Evolutionary conservation across 2,797 vertebrate genomes (phyloP).

Genomic region (Sandelia bainsii): DNA sequence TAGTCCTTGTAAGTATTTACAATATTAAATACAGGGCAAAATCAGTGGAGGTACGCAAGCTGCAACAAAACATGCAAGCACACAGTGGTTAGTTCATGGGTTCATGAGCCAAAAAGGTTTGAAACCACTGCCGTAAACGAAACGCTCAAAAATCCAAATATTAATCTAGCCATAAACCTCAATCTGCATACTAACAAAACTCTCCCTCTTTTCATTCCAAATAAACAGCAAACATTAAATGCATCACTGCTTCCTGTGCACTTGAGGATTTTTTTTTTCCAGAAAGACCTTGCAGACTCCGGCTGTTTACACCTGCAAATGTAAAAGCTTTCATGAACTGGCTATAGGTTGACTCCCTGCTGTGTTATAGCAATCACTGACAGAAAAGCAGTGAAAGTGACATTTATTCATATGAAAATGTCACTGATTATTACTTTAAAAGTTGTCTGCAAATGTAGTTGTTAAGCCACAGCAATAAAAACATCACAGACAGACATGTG

Average conservation of each 20-base stretch:
- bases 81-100: background rate
- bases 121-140: background rate
- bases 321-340: constrained; percentile 72
- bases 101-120: background rate
- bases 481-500: constrained; percentile 8
- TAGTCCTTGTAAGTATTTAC: no score
- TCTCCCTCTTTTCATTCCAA: background rate
- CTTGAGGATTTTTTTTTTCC: background rate
- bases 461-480: constrained; percentile 42
- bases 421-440: constrained; percentile 72
- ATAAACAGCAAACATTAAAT: constrained; percentile 17
- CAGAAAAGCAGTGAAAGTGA: constrained; percentile 64
- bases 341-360: constrained; percentile 72
- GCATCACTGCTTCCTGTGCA: constrained; percentile 9
- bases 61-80: background rate
- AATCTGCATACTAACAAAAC: background rate
- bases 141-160: background rate
- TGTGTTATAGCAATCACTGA: constrained; percentile 62
- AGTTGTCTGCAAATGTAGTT: constrained; percentile 56
- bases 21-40: background rate
- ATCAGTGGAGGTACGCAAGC: background rate
- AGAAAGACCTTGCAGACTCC: constrained; percentile 29
- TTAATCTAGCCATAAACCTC: background rate
- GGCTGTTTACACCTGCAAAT: constrained; percentile 48
- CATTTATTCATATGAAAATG: constrained; percentile 76